Base-by-base conservation (phyloP, 2,888 invertebrate genomes). In the Bursaphelenchus okinawaensis region DNA sequence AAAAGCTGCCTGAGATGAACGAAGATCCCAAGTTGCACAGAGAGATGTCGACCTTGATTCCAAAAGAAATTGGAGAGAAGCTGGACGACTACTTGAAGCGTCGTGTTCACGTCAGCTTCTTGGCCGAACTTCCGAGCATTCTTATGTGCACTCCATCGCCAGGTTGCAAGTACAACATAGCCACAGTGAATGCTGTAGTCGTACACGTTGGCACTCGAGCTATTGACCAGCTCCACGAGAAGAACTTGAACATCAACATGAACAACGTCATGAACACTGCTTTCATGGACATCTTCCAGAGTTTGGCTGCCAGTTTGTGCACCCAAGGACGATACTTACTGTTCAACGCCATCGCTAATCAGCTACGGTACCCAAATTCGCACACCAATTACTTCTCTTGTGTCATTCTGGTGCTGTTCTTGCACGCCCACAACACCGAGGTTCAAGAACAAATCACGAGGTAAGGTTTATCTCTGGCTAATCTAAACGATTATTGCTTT, bases 301-400 rank as follows among this genome's bases (percentile, higher is more conserved):
- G 95, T 86, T 88, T 98, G 75, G 94, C 94, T 0, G 95, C 96
- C 0, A 94, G 95, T 85, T 88, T 98, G 71, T 96, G 98, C 84
- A 94, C 91, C 12, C 96, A 98, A 86, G 98, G 95, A 84, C 89
- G 93, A 55, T 98, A 98, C 84, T 85, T 98, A 80, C 95, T 99
- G 86, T 87, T 99, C 83, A 98, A 98, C 84, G 94, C 96, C 1
- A 93, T 99, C 75, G 95, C 95, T 57, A 99, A 99, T 85, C 98
- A 99, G 83, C 86, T 99, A 79, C 89, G 98, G 24, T 99, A 96
- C 85, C 98, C 98, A 12, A 99, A 99, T 85, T 95, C 93, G 82
- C 98, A 99, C 86, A 99, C 98, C 22, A 96, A 98, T 86, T 99
- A 98, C 86, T 99, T 98, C 87, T 95, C 95, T 82, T 95, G 96